Evolutionary conservation across 2,113 vertebrate species (phyloP).

Genomic region (Cisticola juncidis): DNA sequence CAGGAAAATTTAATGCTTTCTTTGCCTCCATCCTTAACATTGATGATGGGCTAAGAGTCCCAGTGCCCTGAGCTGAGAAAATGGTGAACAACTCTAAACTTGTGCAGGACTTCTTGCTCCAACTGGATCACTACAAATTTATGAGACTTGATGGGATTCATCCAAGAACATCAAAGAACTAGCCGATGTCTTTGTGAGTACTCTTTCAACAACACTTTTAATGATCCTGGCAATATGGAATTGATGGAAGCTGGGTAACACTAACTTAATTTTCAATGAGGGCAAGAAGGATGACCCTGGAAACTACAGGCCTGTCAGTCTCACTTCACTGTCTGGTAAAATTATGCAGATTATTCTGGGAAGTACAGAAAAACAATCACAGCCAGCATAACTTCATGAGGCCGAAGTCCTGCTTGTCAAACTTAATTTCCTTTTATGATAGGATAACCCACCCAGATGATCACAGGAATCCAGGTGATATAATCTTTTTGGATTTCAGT

Average conservation of each 20-base stretch:
- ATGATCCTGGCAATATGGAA: background rate
- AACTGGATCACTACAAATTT: background rate
- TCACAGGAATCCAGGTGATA: background rate
- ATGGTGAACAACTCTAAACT: background rate
- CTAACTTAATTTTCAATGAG: background rate
- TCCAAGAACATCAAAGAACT: background rate
- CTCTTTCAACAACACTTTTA: background rate
- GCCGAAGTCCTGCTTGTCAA: background rate
- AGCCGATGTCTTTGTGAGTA: accelerated
- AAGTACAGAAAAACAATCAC: background rate
- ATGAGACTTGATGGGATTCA: background rate
- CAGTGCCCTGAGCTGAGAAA: background rate
- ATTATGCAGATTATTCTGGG: background rate
- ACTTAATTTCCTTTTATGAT: background rate
- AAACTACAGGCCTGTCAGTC: background rate
- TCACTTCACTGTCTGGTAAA: background rate
- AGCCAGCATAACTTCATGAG: background rate
- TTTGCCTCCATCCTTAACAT: background rate
- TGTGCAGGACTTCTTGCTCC: accelerated
- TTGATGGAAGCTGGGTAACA: background rate
- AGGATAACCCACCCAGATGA: background rate
- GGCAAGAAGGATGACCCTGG: background rate
- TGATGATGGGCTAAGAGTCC: background rate
- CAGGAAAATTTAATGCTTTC: background rate
- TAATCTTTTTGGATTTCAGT: background rate